phyloP scores from a whole-genome alignment of 2,113 vertebrate genomes.

The Sigmodon hispidus region DNA sequence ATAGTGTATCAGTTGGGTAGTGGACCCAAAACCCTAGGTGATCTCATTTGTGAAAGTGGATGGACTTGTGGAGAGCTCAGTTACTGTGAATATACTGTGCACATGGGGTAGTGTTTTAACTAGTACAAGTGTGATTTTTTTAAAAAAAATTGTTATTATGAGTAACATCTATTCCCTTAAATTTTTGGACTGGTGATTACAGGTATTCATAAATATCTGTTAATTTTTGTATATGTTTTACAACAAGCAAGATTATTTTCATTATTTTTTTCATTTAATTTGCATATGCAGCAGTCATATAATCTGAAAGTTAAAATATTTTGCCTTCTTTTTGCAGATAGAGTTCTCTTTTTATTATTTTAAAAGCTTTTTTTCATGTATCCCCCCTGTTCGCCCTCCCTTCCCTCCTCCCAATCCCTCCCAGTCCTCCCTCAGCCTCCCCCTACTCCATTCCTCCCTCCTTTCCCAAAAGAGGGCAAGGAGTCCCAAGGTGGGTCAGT shows the following conservation, averaged over 20 bases:
- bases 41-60: neutral
- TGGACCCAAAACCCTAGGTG: conserved; percentile 8
- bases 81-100: neutral
- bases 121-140: neutral
- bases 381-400: too few relatives aligned
- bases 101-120: neutral
- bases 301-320: conserved; percentile 15
- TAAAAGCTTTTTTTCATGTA: too few relatives aligned
- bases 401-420: too few relatives aligned
- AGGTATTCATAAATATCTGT: neutral
- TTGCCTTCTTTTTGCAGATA: neutral
- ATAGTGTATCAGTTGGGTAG: neutral
- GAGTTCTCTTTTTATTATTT: neutral
- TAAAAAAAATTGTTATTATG: neutral
- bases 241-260: conserved; percentile 12
- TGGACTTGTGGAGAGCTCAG: neutral
- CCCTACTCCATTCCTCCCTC: too few relatives aligned
- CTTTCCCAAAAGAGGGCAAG: too few relatives aligned
- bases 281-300: neutral
- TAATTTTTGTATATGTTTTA: conserved; percentile 38
- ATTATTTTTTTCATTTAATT: conserved; percentile 31
- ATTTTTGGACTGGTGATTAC: neutral
- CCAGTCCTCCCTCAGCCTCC: too few relatives aligned
- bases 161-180: neutral
- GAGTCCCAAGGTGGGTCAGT: too few relatives aligned